These are phyloP conservation scores for Lithophane leautieri DNA, from an alignment of 2,888 invertebrate species.

Conservation along the genomic window DNA sequence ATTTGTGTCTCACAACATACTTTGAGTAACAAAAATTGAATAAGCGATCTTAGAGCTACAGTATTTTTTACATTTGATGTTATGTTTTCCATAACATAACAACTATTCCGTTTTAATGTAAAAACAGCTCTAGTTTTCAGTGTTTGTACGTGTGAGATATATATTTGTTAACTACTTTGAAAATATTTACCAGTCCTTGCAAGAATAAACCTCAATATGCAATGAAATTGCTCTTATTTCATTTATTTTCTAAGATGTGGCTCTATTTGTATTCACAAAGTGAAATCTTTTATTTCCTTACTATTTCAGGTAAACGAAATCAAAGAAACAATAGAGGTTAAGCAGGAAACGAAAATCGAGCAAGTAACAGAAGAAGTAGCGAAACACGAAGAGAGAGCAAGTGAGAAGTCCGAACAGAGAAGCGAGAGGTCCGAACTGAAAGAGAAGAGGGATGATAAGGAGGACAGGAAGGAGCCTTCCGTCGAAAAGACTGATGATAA, in stretches of 20 bases:
- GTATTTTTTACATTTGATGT: too few species aligned
- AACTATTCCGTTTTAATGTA: too few species aligned
- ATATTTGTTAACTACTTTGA: background rate
- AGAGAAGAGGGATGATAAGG: slow-evolving; percentile 69
- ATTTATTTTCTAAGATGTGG: background rate
- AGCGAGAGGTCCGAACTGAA: slow-evolving; percentile 71
- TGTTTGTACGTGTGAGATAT: background rate
- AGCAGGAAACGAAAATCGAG: slow-evolving; percentile 79
- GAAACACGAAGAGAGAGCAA: slow-evolving; percentile 66
- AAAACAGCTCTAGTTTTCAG: too few species aligned
- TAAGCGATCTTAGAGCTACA: too few species aligned
- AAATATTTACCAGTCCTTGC: background rate
- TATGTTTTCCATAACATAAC: too few species aligned
- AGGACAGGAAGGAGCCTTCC: slow-evolving; percentile 84
- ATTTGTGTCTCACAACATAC: too few species aligned
- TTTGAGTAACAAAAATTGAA: too few species aligned
- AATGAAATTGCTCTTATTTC: too few species aligned
- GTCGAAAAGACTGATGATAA: slow-evolving; percentile 87
- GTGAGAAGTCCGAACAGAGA: slow-evolving; percentile 71
- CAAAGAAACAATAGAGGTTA: slow-evolving; percentile 77
- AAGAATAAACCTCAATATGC: background rate
- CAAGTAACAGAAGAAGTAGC: slow-evolving; percentile 67
- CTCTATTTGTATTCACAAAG: background rate
- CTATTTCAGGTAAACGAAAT: slow-evolving; percentile 80
- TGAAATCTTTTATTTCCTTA: background rate